Conservation (phyloP, 2,888 invertebrate genomes). For the Leptinotarsa peninsularis region DNA sequence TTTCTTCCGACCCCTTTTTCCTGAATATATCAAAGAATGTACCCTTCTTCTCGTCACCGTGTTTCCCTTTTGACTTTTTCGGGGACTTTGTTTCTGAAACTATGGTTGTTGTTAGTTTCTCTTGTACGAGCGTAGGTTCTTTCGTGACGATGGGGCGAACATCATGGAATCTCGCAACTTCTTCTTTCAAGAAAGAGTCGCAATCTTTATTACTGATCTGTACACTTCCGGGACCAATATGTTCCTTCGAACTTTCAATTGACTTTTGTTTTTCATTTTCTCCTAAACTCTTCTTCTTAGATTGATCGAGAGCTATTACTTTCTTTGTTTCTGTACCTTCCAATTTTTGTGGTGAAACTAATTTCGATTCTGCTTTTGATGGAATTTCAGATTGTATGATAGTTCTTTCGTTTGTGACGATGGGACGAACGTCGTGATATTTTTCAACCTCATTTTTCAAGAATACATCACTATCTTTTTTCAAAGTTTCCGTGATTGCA, state of each 20-base stretch:
- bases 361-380: background rate
- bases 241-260: slow-evolving; percentile 14
- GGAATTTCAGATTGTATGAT: too few relatives aligned
- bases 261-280: slow-evolving; percentile 27
- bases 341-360: background rate
- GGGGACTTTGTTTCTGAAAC: background rate
- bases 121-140: slow-evolving; percentile 23
- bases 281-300: slow-evolving; percentile 33
- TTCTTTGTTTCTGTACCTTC: background rate
- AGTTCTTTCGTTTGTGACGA: background rate
- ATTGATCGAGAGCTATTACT: background rate
- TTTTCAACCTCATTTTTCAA: background rate
- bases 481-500: background rate
- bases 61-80: background rate
- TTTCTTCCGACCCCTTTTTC: too few relatives aligned
- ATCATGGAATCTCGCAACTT: slow-evolving; percentile 51
- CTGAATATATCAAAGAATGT: background rate
- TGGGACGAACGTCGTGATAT: background rate
- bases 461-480: background rate
- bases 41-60: too few relatives aligned
- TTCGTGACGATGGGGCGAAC: slow-evolving; percentile 27
- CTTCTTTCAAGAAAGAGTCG: slow-evolving; percentile 45
- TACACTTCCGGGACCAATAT: background rate
- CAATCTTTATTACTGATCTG: slow-evolving; percentile 2
- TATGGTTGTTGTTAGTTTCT: background rate